phyloP scores from a whole-genome alignment of 2,113 vertebrate species.

The Fulica atra region DNA sequence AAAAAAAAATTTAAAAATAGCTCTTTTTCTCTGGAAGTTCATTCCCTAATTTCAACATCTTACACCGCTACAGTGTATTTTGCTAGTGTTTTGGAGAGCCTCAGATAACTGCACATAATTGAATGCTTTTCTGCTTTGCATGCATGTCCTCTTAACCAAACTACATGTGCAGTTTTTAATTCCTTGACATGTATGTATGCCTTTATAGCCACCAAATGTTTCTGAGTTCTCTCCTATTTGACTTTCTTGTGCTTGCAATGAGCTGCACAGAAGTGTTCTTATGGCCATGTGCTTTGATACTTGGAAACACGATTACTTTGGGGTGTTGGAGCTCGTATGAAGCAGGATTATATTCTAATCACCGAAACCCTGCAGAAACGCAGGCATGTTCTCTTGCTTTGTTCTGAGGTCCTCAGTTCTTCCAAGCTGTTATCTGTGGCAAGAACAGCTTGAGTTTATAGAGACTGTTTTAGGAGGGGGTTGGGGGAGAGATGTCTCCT shows the following conservation, averaged over 20 bases:
- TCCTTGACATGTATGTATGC: neutral
- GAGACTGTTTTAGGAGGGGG: neutral
- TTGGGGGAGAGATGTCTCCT: neutral
- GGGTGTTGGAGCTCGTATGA: neutral
- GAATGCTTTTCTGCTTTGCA: neutral
- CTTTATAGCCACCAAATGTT: neutral
- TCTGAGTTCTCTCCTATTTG: neutral
- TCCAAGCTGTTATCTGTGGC: neutral
- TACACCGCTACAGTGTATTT: neutral
- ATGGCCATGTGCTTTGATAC: neutral
- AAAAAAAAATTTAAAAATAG: neutral
- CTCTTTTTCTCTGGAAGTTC: neutral
- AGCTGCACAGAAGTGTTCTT: neutral
- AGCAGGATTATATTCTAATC: neutral
- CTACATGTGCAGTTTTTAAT: neutral
- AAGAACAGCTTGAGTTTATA: neutral
- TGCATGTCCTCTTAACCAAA: neutral
- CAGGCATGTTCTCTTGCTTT: neutral
- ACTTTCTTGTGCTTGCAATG: neutral
- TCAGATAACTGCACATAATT: neutral
- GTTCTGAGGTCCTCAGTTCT: neutral
- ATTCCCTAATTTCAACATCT: neutral
- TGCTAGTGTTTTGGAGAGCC: neutral
- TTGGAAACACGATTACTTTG: neutral
- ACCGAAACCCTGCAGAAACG: neutral